A percentile compares a stretch with the other conserved stretches of the same genome.
phyloP scores from a whole-genome alignment of 92 coral and sea anemone genomes.

The Metridium senile region DNA sequence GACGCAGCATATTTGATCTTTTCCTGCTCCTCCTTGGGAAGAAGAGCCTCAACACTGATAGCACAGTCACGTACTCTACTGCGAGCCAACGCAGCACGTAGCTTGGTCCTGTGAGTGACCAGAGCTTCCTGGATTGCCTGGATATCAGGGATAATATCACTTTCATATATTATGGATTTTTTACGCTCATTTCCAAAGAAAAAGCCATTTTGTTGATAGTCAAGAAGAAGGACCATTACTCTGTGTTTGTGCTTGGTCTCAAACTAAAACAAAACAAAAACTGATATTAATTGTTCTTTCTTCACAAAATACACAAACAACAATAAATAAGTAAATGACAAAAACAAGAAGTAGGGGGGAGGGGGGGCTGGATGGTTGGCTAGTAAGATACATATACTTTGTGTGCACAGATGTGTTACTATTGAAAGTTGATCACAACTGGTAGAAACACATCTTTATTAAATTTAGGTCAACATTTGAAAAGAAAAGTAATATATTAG shows the following conservation, averaged over 20 bases:
- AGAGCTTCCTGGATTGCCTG: slow-evolving; percentile 86
- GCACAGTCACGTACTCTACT: slow-evolving; percentile 93
- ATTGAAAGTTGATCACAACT: too few species aligned
- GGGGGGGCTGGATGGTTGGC: too few species aligned
- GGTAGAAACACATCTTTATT: too few species aligned
- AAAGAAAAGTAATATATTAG: too few species aligned
- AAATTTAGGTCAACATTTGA: too few species aligned
- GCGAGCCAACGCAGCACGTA: slow-evolving; percentile 94
- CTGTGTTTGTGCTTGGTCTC: slow-evolving; percentile 93
- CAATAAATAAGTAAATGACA: not conserved
- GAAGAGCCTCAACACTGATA: slow-evolving; percentile 94
- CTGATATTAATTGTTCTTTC: not conserved
- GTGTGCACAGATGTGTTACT: too few species aligned
- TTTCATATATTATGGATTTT: slow-evolving; percentile 46
- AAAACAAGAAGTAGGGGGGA: too few species aligned
- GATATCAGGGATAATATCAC: slow-evolving; percentile 74
- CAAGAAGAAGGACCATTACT: slow-evolving; percentile 86
- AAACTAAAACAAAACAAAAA: slow-evolving; percentile 48
- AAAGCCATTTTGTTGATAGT: slow-evolving; percentile 97
- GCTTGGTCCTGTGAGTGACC: slow-evolving; percentile 73
- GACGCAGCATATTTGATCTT: slow-evolving; percentile 81
- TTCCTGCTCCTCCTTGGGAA: slow-evolving; percentile 95
- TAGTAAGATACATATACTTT: too few species aligned
- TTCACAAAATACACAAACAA: not conserved
- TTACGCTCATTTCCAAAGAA: slow-evolving; percentile 86